A percentile compares a stretch with the other conserved stretches of the same genome.
Conservation (phyloP, 2,888 invertebrate species). For the Mythimna lalbum region DNA sequence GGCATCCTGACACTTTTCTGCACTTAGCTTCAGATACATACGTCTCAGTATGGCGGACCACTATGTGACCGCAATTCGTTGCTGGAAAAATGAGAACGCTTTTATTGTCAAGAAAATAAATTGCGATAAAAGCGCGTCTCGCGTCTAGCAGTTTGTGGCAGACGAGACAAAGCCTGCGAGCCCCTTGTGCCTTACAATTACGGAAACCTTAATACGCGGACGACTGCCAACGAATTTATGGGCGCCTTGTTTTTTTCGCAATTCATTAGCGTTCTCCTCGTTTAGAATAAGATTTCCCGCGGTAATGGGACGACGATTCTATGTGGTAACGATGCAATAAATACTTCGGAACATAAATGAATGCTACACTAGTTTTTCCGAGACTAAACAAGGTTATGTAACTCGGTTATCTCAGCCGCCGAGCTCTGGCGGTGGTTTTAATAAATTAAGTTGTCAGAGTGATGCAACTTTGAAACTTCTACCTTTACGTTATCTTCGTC, state of each 20-base stretch:
- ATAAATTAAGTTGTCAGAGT: constrained; percentile 57
- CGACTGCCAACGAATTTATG: constrained; percentile 75
- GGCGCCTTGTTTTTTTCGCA: constrained; percentile 65
- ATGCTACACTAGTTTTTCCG: constrained; percentile 49
- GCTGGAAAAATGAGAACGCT: constrained; percentile 77
- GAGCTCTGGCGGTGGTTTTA: constrained; percentile 48
- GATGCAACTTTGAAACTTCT: constrained; percentile 57
- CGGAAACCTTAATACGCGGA: constrained; percentile 71
- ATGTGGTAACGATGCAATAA: constrained; percentile 58
- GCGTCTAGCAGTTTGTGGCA: constrained; percentile 57
- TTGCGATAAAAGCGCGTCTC: constrained; percentile 61
- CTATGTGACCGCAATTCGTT: constrained; percentile 82
- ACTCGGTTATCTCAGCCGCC: constrained; percentile 48
- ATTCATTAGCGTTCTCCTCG: constrained; percentile 58
- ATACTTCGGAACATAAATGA: constrained; percentile 48
- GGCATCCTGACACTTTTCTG: constrained; percentile 79
- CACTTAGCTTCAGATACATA: constrained; percentile 78
- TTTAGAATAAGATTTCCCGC: constrained; percentile 60
- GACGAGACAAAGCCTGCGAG: constrained; percentile 67
- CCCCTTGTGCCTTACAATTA: constrained; percentile 76
- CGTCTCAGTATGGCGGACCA: constrained; percentile 65
- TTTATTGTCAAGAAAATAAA: constrained; percentile 80
- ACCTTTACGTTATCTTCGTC: constrained; percentile 48
- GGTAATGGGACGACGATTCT: constrained; percentile 54
- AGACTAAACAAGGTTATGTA: constrained; percentile 46